Conservation (phyloP, 2,113 vertebrate species). For the Nibea coibor region DNA sequence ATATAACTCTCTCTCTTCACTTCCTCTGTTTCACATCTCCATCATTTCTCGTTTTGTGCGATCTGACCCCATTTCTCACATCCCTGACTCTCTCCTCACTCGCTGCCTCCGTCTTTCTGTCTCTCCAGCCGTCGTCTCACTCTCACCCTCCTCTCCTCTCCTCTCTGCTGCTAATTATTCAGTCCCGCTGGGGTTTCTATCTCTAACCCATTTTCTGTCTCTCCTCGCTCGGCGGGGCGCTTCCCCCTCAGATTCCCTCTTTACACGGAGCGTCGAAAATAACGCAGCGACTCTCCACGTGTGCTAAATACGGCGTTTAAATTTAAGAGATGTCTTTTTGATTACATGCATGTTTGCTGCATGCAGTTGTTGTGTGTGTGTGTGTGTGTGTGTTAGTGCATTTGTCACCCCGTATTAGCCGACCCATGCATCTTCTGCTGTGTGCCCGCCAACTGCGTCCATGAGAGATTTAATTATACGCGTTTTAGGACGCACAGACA, state of each 20-base stretch:
- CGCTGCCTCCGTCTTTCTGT: conserved; percentile 25
- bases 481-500: conserved; percentile 11
- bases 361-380: background rate
- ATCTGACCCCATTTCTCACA: conserved; percentile 43
- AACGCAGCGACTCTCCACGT: background rate
- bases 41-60: conserved; percentile 20
- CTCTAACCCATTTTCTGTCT: conserved; percentile 27
- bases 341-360: background rate
- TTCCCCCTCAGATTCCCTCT: conserved; percentile 3
- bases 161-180: conserved; percentile 54
- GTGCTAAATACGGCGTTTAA: conserved; percentile 18
- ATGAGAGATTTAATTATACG: conserved; percentile 56
- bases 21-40: conserved; percentile 15
- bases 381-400: background rate
- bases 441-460: conserved; percentile 18
- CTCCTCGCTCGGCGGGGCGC: background rate
- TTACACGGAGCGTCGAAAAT: background rate
- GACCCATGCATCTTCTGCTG: conserved; percentile 50
- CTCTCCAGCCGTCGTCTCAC: background rate
- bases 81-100: background rate
- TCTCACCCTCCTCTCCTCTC: conserved; percentile 16
- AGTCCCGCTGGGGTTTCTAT: background rate
- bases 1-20: background rate
- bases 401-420: conserved; percentile 50
- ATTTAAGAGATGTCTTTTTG: conserved; percentile 5